Conservation (phyloP, 1,140 invertebrate species). For the Lysiphlebus fabarum region DNA sequence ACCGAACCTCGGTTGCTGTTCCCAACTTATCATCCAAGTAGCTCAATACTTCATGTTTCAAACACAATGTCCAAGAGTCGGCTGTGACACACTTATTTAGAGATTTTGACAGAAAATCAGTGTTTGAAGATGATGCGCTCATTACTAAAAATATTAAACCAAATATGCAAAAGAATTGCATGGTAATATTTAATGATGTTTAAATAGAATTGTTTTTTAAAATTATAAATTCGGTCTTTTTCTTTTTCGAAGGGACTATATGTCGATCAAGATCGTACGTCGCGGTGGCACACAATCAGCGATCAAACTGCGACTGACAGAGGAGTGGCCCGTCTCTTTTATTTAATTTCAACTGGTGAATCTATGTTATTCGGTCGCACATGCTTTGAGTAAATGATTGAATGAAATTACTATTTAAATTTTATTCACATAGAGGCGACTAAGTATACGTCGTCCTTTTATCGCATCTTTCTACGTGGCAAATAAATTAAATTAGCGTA, state of each 20-base stretch:
- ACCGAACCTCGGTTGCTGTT: constrained; percentile 59
- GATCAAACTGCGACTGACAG: constrained; percentile 56
- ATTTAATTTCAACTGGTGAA: constrained; percentile 53
- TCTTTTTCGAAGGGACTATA: no score
- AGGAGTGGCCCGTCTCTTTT: constrained; percentile 55
- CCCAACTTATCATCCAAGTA: constrained; percentile 70
- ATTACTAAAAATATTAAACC: constrained; percentile 35
- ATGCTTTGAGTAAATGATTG: constrained; percentile 50
- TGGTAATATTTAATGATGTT: constrained; percentile 27
- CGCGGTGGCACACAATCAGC: constrained; percentile 42
- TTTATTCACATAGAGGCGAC: constrained; percentile 44
- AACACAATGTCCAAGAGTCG: constrained; percentile 64
- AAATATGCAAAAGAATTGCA: constrained; percentile 38
- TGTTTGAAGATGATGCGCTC: constrained; percentile 47
- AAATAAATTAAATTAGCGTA: background rate
- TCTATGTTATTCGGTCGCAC: constrained; percentile 57
- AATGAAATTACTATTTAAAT: constrained; percentile 56
- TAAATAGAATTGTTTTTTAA: no score
- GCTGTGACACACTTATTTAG: constrained; percentile 68
- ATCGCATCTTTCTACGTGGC: constrained; percentile 17
- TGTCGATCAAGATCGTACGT: constrained; percentile 27
- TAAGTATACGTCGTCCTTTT: constrained; percentile 29
- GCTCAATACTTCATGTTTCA: constrained; percentile 69
- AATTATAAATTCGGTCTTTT: no score
- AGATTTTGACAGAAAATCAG: constrained; percentile 68